phyloP scores from a whole-genome alignment of 1,140 invertebrate species.

The Ditylenchus dipsaci region DNA sequence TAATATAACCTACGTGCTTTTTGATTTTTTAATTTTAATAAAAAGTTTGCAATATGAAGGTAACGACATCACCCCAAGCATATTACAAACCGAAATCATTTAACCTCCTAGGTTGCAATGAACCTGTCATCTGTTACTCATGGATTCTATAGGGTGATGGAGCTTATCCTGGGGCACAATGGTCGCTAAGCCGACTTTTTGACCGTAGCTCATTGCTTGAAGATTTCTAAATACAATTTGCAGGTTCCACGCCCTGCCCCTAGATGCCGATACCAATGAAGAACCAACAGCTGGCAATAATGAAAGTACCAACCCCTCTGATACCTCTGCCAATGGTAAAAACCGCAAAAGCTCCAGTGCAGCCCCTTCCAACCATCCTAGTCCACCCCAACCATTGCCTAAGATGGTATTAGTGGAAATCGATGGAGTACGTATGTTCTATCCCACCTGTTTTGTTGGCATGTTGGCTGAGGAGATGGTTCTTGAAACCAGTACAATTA shows the following conservation, averaged over 20 bases:
- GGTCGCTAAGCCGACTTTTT: too few relatives aligned
- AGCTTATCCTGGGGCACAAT: too few relatives aligned
- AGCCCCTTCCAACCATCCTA: not conserved
- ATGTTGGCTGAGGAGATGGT: conserved; percentile 29
- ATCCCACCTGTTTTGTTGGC: conserved; percentile 36
- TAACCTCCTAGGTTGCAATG: too few relatives aligned
- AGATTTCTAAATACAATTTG: not conserved
- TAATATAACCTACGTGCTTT: too few relatives aligned
- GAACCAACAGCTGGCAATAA: not conserved
- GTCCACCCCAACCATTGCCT: conserved; percentile 16
- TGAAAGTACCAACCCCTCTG: not conserved
- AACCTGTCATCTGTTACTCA: too few relatives aligned
- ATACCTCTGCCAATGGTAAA: not conserved
- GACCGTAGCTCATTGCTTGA: too few relatives aligned
- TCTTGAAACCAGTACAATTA: not conserved
- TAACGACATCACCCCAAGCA: too few relatives aligned
- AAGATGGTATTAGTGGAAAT: conserved; percentile 39
- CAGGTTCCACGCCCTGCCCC: not conserved
- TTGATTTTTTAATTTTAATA: too few relatives aligned
- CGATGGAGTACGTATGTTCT: conserved; percentile 41
- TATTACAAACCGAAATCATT: too few relatives aligned
- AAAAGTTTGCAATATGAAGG: too few relatives aligned
- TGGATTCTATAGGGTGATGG: too few relatives aligned
- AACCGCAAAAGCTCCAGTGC: not conserved
- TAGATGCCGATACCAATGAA: not conserved